Evolutionary conservation across 2,113 vertebrate genomes (phyloP).

Genomic region (Rousettus leschenaultii): DNA sequence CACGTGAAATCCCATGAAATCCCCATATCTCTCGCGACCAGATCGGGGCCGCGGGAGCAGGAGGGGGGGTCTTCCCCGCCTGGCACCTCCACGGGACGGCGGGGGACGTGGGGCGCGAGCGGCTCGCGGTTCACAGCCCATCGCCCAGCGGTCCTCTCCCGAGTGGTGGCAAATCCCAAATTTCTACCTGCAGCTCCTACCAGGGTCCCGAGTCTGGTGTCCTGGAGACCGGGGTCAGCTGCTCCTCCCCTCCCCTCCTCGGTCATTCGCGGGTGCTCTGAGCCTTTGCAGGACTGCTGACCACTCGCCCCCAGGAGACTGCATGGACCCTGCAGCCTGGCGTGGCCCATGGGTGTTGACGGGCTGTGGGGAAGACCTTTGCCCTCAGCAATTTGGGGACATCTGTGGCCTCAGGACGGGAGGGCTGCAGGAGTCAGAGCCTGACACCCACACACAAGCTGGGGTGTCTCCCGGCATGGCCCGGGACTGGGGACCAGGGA

Average conservation of each 20-base stretch:
- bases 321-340: fast-evolving
- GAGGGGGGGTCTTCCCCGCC: fast-evolving
- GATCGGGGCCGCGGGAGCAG: fast-evolving
- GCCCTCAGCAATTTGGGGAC: fast-evolving
- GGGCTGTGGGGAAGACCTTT: fast-evolving
- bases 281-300: background rate
- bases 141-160: fast-evolving
- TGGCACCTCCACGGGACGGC: fast-evolving
- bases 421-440: background rate
- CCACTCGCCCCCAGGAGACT: fast-evolving
- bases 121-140: fast-evolving
- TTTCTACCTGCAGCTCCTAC: slow-evolving; percentile 33
- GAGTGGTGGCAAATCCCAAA: background rate
- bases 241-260: background rate
- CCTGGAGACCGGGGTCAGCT: background rate
- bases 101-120: fast-evolving
- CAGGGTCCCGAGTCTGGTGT: background rate
- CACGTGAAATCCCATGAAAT: too few species aligned
- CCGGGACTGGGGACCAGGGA: background rate
- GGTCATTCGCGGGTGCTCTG: too few species aligned
- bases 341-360: fast-evolving
- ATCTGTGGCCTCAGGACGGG: background rate
- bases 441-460: fast-evolving
- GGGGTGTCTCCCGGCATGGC: fast-evolving
- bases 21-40: background rate